phyloP scores from a whole-genome alignment of 2,888 invertebrate genomes.

The Scaptomyza reducta region DNA sequence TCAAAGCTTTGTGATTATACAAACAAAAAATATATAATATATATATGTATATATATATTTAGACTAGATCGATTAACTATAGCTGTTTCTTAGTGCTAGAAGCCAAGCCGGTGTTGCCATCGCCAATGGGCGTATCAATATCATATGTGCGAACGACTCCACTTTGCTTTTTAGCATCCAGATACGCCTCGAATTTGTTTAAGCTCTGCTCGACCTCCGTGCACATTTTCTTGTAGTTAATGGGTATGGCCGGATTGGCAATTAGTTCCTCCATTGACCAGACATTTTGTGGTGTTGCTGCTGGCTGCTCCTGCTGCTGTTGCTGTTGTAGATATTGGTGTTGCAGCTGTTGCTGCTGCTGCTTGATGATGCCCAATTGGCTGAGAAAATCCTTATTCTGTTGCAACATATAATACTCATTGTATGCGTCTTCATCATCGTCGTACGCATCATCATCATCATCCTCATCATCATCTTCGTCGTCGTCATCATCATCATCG shows the following conservation, averaged over 20 bases:
- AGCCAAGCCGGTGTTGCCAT: conserved; percentile 74
- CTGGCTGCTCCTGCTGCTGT: conserved; percentile 4
- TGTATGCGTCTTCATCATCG: conserved; percentile 57
- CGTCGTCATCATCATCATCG: conserved; percentile 60
- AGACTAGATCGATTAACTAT: conserved; percentile 24
- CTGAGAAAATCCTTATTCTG: conserved; percentile 46
- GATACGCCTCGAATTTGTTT: conserved; percentile 81
- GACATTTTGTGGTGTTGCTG: conserved; percentile 68
- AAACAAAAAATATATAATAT: not conserved
- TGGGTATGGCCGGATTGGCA: conserved; percentile 82
- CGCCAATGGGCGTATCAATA: conserved; percentile 84
- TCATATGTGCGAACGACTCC: conserved; percentile 10
- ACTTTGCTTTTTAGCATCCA: conserved; percentile 70
- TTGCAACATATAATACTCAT: conserved; percentile 57
- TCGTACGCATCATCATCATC: conserved; percentile 57
- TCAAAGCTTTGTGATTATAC: conserved; percentile 14
- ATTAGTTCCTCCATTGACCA: conserved; percentile 84
- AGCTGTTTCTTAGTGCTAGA: conserved; percentile 66
- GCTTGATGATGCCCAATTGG: conserved; percentile 62
- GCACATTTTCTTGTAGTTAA: conserved; percentile 84
- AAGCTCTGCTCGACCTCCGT: conserved; percentile 83
- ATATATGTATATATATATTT: not conserved
- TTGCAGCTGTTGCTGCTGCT: conserved; percentile 19
- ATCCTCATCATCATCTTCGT: conserved; percentile 44
- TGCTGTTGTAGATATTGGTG: conserved; percentile 20